Evolutionary conservation across 1,140 invertebrate genomes (phyloP).

Genomic region (Drosophila kanapiae): DNA sequence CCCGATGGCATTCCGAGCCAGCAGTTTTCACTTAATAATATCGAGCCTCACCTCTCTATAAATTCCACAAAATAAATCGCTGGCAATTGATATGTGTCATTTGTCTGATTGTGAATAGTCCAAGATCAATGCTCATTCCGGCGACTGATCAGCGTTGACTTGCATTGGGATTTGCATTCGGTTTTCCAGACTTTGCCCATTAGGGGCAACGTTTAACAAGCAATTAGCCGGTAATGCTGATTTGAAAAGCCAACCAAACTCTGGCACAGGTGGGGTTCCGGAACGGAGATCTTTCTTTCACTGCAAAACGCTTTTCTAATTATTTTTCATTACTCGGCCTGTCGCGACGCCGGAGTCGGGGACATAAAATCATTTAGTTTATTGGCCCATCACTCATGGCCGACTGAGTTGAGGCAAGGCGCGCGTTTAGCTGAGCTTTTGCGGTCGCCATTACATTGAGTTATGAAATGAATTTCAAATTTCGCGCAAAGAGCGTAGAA

Average conservation of each 20-base stretch:
- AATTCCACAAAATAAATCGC: conserved; percentile 37
- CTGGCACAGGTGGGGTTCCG: background rate
- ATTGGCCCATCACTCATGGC: conserved; percentile 81
- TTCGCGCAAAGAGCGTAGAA: conserved; percentile 78
- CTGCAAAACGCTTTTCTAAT: conserved; percentile 74
- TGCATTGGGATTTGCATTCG: conserved; percentile 46
- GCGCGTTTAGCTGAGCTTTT: conserved; percentile 58
- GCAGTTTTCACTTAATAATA: background rate
- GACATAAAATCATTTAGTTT: conserved; percentile 83
- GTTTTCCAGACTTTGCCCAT: conserved; percentile 33
- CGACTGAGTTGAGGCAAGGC: conserved; percentile 44
- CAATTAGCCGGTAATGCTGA: conserved; percentile 70
- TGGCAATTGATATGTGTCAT: conserved; percentile 19
- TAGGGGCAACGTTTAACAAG: conserved; percentile 58
- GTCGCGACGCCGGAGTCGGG: conserved; percentile 62
- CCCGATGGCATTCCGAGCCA: background rate
- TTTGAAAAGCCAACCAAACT: conserved; percentile 52
- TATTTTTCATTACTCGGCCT: conserved; percentile 81
- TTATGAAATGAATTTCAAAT: conserved; percentile 84
- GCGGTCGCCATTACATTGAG: conserved; percentile 82
- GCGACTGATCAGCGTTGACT: conserved; percentile 21
- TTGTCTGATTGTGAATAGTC: background rate
- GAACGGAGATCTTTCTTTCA: conserved; percentile 49
- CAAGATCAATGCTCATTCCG: conserved; percentile 13
- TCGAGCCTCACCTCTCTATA: conserved; percentile 9